Evolutionary conservation across 2,888 invertebrate genomes (phyloP), one percentile per base, ranked within the genome.

Genomic region (Junonia oenone): DNA sequence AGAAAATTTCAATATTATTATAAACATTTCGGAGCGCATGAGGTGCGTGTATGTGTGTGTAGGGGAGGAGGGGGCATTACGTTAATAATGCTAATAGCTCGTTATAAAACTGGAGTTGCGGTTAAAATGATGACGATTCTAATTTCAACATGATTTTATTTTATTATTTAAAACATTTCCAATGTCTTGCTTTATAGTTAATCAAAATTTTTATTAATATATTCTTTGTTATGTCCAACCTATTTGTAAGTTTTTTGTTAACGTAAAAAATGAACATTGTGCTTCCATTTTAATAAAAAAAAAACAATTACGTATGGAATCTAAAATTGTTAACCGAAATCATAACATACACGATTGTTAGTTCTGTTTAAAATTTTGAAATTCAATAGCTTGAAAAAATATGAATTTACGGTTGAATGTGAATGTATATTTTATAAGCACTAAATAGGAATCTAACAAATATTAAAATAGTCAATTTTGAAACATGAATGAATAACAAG

Each of bases 1-100:
- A 19, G 27, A 45, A n/a, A 27, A 52, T 52, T 46, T 37, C 11
- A 52, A 52, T 46, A 51, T 52, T 37, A 17, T 5, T 37, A 52
- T 46, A 29, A 38, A 52, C 6, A 4, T 52, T 46, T 46, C 9
- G 14, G 6, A 13, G 19, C 22, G 37, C 19, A 27, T 37, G 27
- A 14, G n/a, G n/a, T n/a, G n/a, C n/a, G n/a, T n/a, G n/a, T n/a
- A n/a, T n/a, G n/a, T n/a, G n/a, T n/a, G n/a, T n/a, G n/a, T 52
- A 46, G 45, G 19, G 37, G 35, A 6, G 8, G 29, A 26, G 13
- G 22, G 27, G 6, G 22, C 40, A 11, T 51, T 51, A 14, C 43
- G 11, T 9, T 50, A 19, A 38, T 49, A 37, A 17, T 8, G 17
- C n/a, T n/a, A 33, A 33, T 33, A 11, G 11, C 11, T 1, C 31